Evolutionary conservation across 1,140 invertebrate genomes (phyloP), one percentile per base, ranked within the genome.

Genomic region (Oscheius sp.): DNA sequence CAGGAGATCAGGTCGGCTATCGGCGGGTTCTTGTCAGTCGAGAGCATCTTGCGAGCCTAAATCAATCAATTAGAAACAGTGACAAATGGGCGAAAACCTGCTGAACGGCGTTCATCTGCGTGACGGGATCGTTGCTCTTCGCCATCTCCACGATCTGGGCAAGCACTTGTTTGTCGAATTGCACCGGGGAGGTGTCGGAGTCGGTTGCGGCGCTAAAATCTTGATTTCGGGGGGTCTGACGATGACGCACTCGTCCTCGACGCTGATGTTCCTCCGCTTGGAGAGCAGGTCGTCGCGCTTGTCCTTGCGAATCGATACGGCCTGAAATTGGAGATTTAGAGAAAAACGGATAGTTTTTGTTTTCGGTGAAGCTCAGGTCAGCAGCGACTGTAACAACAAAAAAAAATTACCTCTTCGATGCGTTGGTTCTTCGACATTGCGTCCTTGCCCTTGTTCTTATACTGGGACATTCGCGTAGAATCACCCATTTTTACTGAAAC

Each of bases 11-110:
- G 88, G 71, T 91, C 91, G 89, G 98, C 93, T 82, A 99, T 99
- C n/a, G 96, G 96, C 78, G 96, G 96, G 88, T 97, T 98, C 78
- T 92, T 90, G 86, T 98, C 95, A 46, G 93, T 94, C 2, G 95
- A 98, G 3, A 99, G 87, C 65, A 99, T 87, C 87, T 97, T 98
- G 72, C 96, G 81, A 15, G 82, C 82, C 36, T 45, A 45, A 45
- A 45, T 45, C 23, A 15, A 23, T 23, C 42, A 45, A 45, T 18
- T 45, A 45, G 18, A 45, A 45, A 45, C 18, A 45, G n/a, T 45
- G 42, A n/a, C n/a, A n/a, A n/a, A n/a, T n/a, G n/a, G n/a, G n/a
- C n/a, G n/a, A n/a, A n/a, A n/a, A 45, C 42, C 55, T 73, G 82
- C 10, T 78, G 81, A n/a, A 83, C 81, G 29, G 82, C 82, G 23